Evolutionary conservation across 2,888 invertebrate species (phyloP).

Genomic region (Drosophila limbata): DNA sequence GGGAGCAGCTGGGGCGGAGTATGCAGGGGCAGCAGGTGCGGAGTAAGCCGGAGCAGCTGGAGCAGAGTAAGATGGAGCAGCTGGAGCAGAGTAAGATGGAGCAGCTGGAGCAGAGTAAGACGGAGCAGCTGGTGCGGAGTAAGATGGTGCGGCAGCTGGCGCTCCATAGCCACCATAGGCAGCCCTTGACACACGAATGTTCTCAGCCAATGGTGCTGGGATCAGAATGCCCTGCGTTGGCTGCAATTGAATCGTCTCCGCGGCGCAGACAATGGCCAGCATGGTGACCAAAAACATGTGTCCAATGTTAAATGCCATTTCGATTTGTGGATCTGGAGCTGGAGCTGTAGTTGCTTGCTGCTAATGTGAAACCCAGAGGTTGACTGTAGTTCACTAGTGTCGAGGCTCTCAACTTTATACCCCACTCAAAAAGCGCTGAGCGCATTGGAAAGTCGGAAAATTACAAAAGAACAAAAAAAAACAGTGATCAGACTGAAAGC

Average conservation of each 20-base stretch:
- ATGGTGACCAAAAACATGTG: constrained; percentile 52
- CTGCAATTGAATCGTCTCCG: constrained; percentile 77
- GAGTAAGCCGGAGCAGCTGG: constrained; percentile 59
- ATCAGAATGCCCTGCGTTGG: constrained; percentile 82
- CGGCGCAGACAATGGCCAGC: constrained; percentile 49
- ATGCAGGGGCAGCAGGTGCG: constrained; percentile 59
- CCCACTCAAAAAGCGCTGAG: constrained; percentile 52
- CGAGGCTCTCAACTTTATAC: constrained; percentile 64
- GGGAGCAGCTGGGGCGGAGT: constrained; percentile 53
- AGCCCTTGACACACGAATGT: constrained; percentile 71
- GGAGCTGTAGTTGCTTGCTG: constrained; percentile 52
- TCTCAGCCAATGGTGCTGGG: constrained; percentile 80
- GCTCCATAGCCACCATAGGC: constrained; percentile 67
- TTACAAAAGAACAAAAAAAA: constrained; percentile 25
- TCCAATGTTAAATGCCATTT: constrained; percentile 64
- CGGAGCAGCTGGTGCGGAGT: constrained; percentile 41
- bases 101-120: constrained; percentile 52
- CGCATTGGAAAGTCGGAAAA: constrained; percentile 42
- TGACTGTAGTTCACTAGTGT: constrained; percentile 55
- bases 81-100: constrained; percentile 59
- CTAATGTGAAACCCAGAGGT: constrained; percentile 38
- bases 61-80: constrained; percentile 51
- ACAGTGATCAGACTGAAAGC: constrained; percentile 23
- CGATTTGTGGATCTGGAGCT: constrained; percentile 21
- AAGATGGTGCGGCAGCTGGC: constrained; percentile 46